Percentiles rank a stretch among this genome's conserved stretches.
Evolutionary conservation across 2,888 invertebrate species (phyloP).

Genomic region (Kryphioiulus occultus): DNA sequence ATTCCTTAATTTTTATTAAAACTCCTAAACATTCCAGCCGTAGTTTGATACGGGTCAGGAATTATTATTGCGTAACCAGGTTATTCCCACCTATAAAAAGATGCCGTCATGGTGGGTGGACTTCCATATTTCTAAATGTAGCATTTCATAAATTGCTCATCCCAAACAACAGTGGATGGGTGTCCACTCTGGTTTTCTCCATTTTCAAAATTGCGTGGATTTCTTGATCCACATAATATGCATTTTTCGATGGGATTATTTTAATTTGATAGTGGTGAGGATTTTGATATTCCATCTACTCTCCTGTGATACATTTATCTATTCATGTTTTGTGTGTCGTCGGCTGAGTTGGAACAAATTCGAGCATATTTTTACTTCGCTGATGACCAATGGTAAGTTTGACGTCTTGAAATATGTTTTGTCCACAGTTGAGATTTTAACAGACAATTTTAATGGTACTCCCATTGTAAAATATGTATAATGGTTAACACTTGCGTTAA

Average conservation of each 20-base stretch:
- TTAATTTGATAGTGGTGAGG: background rate
- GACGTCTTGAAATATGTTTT: too few relatives aligned
- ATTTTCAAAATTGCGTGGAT: background rate
- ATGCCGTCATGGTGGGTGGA: background rate
- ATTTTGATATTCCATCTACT: background rate
- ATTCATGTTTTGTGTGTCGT: conserved; percentile 47
- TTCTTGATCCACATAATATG: background rate
- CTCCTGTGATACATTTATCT: background rate
- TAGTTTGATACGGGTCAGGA: conserved; percentile 4
- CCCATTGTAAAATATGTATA: too few relatives aligned
- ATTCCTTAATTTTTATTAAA: too few relatives aligned
- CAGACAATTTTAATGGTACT: too few relatives aligned
- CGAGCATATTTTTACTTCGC: conserved; percentile 45
- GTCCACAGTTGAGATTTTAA: too few relatives aligned
- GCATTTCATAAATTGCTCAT: background rate
- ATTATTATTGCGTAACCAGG: conserved; percentile 1
- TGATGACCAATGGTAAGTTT: conserved; percentile 43
- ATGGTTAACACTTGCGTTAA: too few relatives aligned
- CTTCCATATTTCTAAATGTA: background rate
- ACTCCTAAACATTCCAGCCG: background rate
- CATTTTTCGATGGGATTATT: background rate
- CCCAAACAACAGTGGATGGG: background rate
- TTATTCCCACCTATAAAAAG: background rate
- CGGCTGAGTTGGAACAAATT: conserved; percentile 39
- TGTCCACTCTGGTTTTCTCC: background rate